Evolutionary conservation across 2,888 invertebrate species (phyloP), one percentile per base, ranked within the genome.

Genomic region (Sarcophaga subvicina): DNA sequence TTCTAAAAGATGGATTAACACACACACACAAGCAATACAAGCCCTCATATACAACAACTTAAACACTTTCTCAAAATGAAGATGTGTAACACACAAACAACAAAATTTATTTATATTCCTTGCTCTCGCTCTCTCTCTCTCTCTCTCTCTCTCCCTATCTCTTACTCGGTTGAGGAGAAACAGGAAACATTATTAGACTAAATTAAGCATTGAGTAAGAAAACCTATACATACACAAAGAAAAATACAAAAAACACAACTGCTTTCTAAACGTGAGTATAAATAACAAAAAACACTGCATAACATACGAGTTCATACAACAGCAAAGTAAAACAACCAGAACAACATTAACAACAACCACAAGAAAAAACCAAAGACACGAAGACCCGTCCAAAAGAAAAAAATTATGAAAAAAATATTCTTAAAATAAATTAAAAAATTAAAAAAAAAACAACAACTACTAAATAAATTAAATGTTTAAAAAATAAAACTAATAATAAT

Each of bases 361-460:
- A 66, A 17, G 17, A 17, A 45, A 75, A 73, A 78, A 87, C 78
- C 79, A 87, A 85, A 82, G 85, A 84, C 91, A 91, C 90, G 90
- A 91, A 91, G 91, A 91, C 91, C 91, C 91, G 91, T 91, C 91
- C 92, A 91, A 91, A 87, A 83, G 59, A 72, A 49, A 14, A 66
- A 49, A 54, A 60, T 27, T 27, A 69, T 60, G 47, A 69, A 79
- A 72, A 73, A 60, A 69, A 45, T 60, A 75, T 37, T 37, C 37
- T 37, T 37, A 37, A 37, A 37, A 37, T 37, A 37, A 37, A 37
- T 37, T 8, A 37, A 37, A 37, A 54, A 54, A 14, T 54, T 62
- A 54, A 82, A 72, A 54, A 79, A 70, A 45, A 72, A 37, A 72
- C 63, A 70, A 62, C 64, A 62, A 12, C 62, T 47, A 82, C 14